These are phyloP conservation scores for Cyprinodon diabolis DNA, from an alignment of 2,797 vertebrate species.

Conservation along the genomic window DNA sequence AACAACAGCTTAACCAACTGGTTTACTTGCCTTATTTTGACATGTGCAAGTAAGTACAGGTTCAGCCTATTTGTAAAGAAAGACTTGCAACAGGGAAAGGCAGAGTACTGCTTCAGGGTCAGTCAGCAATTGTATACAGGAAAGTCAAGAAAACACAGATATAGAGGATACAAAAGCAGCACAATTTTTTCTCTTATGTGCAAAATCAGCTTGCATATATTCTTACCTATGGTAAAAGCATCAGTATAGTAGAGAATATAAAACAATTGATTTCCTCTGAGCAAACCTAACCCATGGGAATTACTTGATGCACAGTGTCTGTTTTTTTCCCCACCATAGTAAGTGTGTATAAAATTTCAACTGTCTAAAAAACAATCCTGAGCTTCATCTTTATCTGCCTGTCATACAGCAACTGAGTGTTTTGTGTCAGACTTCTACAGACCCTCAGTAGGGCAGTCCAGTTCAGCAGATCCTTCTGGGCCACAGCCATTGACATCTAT, in stretches of 20 bases:
- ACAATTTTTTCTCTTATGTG: background rate
- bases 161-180: conserved; percentile 12
- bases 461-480: too few species aligned
- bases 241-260: background rate
- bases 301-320: background rate
- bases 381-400: too few species aligned
- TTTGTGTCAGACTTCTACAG: too few species aligned
- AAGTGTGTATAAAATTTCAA: too few species aligned
- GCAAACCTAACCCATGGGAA: background rate
- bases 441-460: too few species aligned
- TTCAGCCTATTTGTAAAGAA: background rate
- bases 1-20: background rate
- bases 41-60: background rate
- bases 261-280: background rate
- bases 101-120: too few species aligned
- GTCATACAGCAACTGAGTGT: too few species aligned
- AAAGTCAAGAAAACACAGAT: background rate
- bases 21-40: background rate
- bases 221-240: background rate
- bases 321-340: too few species aligned
- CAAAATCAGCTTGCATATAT: background rate
- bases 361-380: too few species aligned
- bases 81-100: too few species aligned
- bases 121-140: background rate
- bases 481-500: too few species aligned